phyloP scores from a whole-genome alignment of 2,888 invertebrate genomes.

The Agonopterix alstromeriana region DNA sequence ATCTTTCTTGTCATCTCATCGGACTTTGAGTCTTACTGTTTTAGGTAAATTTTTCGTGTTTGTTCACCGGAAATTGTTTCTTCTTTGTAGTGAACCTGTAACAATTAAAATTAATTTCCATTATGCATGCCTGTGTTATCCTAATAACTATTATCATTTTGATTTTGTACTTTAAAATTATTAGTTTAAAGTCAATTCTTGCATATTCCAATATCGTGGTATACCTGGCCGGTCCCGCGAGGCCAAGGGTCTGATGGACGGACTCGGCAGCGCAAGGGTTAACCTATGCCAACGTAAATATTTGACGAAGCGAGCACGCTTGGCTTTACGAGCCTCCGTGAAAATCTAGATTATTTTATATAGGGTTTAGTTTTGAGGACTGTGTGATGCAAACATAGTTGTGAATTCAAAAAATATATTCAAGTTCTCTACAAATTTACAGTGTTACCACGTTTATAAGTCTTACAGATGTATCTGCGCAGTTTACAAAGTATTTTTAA shows the following conservation, averaged over 20 bases:
- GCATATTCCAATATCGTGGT: conserved; percentile 18
- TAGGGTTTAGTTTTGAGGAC: background rate
- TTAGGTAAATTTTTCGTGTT: no score
- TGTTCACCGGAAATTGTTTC: no score
- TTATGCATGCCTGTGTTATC: no score
- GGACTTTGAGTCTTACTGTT: no score
- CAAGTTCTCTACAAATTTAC: background rate
- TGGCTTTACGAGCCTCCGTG: conserved; percentile 22
- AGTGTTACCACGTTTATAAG: background rate
- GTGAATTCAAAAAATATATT: no score
- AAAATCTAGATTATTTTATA: conserved; percentile 3
- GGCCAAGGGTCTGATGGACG: conserved; percentile 62
- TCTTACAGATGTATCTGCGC: no score
- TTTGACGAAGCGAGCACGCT: conserved; percentile 49
- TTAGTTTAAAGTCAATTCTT: conserved; percentile 18
- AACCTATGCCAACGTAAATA: conserved; percentile 72
- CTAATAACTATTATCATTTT: no score
- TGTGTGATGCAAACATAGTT: no score
- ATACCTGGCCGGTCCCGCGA: conserved; percentile 42
- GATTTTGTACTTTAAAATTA: background rate
- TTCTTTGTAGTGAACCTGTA: no score
- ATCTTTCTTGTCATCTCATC: no score
- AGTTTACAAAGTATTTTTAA: no score
- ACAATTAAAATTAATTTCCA: no score
- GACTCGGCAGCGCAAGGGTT: conserved; percentile 59